Percentiles rank a stretch among this genome's conserved stretches.
These are phyloP conservation scores for Pangasius sanitwongsei DNA, from an alignment of 2,797 vertebrate species.

Conservation along the genomic window DNA sequence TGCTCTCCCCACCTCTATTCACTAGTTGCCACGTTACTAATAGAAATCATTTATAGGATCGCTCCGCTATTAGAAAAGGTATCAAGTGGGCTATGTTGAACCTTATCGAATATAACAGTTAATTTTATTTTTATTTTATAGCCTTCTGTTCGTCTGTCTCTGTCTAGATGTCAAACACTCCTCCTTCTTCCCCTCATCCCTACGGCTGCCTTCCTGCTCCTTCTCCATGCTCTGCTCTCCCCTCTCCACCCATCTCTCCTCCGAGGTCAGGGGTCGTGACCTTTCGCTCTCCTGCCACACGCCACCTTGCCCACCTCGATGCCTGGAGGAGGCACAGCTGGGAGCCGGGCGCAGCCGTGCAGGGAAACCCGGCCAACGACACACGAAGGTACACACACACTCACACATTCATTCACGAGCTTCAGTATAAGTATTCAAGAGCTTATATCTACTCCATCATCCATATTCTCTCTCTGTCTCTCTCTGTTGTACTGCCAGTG, in stretches of 20 bases:
- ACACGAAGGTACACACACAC: constrained; percentile 65
- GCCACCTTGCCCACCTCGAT: constrained; percentile 59
- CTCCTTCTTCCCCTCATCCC: constrained; percentile 34
- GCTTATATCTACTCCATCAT: neutral
- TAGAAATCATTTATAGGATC: neutral
- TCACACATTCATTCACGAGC: neutral
- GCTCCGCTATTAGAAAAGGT: neutral
- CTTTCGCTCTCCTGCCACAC: constrained; percentile 48
- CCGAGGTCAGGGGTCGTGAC: constrained; percentile 36
- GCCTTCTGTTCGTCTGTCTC: constrained; percentile 7
- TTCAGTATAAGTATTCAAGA: neutral
- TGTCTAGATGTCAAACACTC: constrained; percentile 54
- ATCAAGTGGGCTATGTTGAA: neutral
- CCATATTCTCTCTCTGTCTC: neutral
- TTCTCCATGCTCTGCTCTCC: constrained; percentile 26
- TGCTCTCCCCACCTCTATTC: no score
- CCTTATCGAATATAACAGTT: neutral
- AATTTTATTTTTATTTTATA: neutral
- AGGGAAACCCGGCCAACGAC: constrained; percentile 53
- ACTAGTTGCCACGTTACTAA: no score
- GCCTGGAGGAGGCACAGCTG: constrained; percentile 81
- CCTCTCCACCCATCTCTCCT: constrained; percentile 39
- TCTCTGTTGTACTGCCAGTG: constrained; percentile 56
- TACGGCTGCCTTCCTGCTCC: constrained; percentile 11
- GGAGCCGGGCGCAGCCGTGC: constrained; percentile 73